Percentiles rank a stretch among this genome's conserved stretches.
Conservation (phyloP, 1,140 invertebrate genomes). For the Leptonema lineaticorne region DNA sequence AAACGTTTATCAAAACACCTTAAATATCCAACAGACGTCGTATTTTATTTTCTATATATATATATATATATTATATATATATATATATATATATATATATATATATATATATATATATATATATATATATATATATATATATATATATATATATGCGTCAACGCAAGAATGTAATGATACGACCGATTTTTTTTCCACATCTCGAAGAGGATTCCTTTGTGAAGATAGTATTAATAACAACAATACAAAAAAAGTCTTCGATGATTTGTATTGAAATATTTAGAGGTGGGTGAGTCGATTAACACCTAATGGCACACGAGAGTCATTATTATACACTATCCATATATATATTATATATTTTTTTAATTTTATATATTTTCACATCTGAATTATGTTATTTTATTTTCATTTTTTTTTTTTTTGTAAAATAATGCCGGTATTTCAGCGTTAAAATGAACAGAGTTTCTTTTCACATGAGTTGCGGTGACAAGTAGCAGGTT, state of each 20-base stretch:
- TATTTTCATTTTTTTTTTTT: background rate
- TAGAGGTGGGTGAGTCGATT: conserved; percentile 27
- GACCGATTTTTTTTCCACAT: conserved; percentile 12
- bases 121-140: background rate
- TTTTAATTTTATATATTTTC: too few species aligned
- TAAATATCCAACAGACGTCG: too few species aligned
- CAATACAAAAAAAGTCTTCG: conserved; percentile 21
- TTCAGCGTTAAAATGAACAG: background rate
- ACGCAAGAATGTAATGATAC: conserved; percentile 25
- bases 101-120: background rate
- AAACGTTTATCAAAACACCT: too few species aligned
- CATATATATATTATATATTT: too few species aligned
- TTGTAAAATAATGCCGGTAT: too few species aligned
- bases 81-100: background rate
- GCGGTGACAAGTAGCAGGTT: conserved; percentile 15
- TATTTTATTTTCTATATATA: too few species aligned
- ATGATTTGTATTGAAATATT: conserved; percentile 26
- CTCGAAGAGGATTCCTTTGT: conserved; percentile 11
- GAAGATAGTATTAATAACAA: background rate
- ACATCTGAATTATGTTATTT: background rate
- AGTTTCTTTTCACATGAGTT: background rate
- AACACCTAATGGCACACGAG: conserved; percentile 10
- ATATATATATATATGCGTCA: conserved; percentile 6
- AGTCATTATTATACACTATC: too few species aligned
- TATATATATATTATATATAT: too few species aligned